Evolutionary conservation across 2,113 vertebrate species (phyloP), one percentile per base, ranked within the genome.

Genomic region (Struthidea cinerea): DNA sequence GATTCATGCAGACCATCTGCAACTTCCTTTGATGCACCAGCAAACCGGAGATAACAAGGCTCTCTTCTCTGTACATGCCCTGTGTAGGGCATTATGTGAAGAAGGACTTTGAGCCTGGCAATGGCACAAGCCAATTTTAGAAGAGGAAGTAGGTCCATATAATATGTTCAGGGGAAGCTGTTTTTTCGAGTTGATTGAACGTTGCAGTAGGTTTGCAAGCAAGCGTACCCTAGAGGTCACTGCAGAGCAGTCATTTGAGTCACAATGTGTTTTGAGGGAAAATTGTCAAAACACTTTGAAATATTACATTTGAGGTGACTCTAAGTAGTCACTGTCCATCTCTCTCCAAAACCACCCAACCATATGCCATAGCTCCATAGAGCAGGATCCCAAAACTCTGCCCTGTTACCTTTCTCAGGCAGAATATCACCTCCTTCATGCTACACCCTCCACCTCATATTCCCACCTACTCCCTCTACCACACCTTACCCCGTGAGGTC

Each of bases 1-100:
- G 85, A 94, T 94, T 95, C 94, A 96, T 7, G 16, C 2, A 1
- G 83, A 93, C 88, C 96, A 97, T 95, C 93, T 97, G 94, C 68
- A 84, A 52, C 63, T 90, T 89, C 92, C 92, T 96, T 96, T 97
- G 96, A 96, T 96, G 83, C 56, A 75, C 55, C 76, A 89, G 64
- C 83, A 88, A 92, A 84, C 50, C 37, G 47, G 23, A 90, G 85
- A 89, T 90, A 80, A 93, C 64, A 32, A 84, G 20, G 76, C 80
- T 68, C 60, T 84, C 56, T 69, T 75, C 68, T 81, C 71, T 5
- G 1, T 52, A 23, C 26, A 18, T 46, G 32, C 46, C 23, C 73
- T 41, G 55, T 32, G 61, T 53, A 71, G 27, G 30, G 49, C 49
- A 68, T 90, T 93, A 77, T 90, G 73, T 71, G 44, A 37, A 88